A percentile compares a stretch with the other conserved stretches of the same genome.
Conservation (phyloP, 2,113 vertebrate species). For the Heterocephalus glaber region DNA sequence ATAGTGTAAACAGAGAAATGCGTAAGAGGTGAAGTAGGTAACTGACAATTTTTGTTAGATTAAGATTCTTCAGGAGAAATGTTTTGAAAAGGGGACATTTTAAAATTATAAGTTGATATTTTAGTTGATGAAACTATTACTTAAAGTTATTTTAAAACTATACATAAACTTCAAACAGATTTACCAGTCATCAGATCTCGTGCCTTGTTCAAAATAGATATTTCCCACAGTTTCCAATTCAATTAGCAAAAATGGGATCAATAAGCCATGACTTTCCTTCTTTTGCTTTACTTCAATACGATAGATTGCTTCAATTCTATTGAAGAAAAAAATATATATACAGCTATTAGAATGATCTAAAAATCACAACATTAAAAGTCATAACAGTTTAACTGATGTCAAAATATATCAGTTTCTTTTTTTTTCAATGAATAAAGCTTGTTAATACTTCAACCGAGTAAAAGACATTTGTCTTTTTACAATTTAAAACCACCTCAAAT, state of each 20-base stretch:
- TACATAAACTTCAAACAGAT: constrained; percentile 52
- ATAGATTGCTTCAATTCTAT: constrained; percentile 85
- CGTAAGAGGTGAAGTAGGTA: not conserved
- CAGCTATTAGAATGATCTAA: not conserved
- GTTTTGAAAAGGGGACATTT: constrained; percentile 33
- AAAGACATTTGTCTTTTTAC: constrained; percentile 32
- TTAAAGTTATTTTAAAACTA: constrained; percentile 39
- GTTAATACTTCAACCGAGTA: constrained; percentile 37
- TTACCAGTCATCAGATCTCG: constrained; percentile 87
- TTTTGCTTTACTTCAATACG: constrained; percentile 82
- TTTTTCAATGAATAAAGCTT: constrained; percentile 8
- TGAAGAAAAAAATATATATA: constrained; percentile 53
- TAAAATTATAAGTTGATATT: constrained; percentile 41
- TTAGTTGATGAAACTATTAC: not conserved
- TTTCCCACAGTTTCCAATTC: constrained; percentile 91
- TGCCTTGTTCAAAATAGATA: constrained; percentile 90
- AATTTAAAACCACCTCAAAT: constrained; percentile 32
- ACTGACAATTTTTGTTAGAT: not conserved
- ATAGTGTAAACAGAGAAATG: not conserved
- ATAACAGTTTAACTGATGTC: not conserved
- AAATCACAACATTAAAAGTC: not conserved
- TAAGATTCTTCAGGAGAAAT: constrained; percentile 1
- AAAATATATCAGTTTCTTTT: constrained; percentile 16
- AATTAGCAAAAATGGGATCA: constrained; percentile 86
- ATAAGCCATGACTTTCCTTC: constrained; percentile 82